A percentile compares a stretch with the other conserved stretches of the same genome.
phyloP scores from a whole-genome alignment of 2,113 vertebrate species.

The Rhea americana region DNA sequence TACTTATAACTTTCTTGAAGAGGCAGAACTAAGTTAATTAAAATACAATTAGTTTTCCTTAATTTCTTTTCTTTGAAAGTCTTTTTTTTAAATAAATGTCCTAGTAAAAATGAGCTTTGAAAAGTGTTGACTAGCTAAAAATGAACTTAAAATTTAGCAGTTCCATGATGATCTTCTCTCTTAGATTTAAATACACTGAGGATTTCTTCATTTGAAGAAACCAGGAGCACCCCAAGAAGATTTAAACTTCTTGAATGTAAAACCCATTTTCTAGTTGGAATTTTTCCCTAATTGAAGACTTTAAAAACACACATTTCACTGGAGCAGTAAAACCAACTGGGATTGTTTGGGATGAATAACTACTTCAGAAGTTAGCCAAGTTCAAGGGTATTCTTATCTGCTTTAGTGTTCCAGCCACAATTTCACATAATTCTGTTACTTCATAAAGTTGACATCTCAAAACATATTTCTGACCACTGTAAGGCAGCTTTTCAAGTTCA shows the following conservation, averaged over 20 bases:
- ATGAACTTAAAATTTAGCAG: neutral
- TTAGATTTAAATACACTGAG: neutral
- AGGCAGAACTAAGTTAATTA: neutral
- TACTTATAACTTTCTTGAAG: neutral
- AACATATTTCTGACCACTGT: slow-evolving; percentile 44
- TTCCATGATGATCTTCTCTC: neutral
- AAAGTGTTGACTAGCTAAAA: neutral
- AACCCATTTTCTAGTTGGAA: neutral
- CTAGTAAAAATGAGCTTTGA: neutral
- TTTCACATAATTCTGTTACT: slow-evolving; percentile 20
- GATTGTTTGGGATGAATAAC: neutral
- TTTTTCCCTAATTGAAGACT: neutral
- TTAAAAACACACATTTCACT: neutral
- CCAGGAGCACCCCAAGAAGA: neutral
- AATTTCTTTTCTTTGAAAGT: neutral
- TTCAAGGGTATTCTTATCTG: slow-evolving; percentile 52
- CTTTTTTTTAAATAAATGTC: neutral
- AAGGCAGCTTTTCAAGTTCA: slow-evolving; percentile 29
- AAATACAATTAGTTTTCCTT: slow-evolving; percentile 16
- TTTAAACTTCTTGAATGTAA: slow-evolving; percentile 13
- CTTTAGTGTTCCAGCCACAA: neutral
- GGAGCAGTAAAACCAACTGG: slow-evolving; percentile 10
- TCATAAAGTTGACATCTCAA: neutral
- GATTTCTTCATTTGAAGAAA: neutral
- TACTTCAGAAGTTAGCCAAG: slow-evolving; percentile 21